A percentile compares a stretch with the other conserved stretches of the same genome.
Conservation (phyloP, 37 sponge, comb jelly and placozoan species). For the Bolinopsis microptera region DNA sequence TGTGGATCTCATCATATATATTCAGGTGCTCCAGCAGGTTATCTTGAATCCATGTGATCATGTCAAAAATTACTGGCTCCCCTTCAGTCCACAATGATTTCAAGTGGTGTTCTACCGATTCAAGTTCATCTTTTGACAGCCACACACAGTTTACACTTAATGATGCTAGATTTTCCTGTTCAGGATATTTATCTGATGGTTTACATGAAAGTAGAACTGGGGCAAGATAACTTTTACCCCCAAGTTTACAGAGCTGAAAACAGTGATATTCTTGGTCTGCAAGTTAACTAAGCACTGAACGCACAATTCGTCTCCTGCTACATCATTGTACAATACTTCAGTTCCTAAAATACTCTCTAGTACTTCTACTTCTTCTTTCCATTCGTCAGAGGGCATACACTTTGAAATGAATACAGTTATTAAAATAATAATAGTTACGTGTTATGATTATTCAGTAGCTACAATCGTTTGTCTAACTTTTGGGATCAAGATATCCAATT, state of each 20-base stretch:
- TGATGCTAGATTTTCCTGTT: background rate
- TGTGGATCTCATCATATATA: constrained; percentile 16
- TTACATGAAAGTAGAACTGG: constrained; percentile 22
- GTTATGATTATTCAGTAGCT: too few relatives aligned
- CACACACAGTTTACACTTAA: background rate
- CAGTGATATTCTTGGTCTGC: background rate
- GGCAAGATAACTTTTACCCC: background rate
- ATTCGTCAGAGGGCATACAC: background rate
- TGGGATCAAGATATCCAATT: too few relatives aligned
- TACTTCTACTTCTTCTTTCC: background rate
- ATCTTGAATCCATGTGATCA: constrained; percentile 49
- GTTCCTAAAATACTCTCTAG: background rate
- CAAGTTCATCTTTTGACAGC: background rate
- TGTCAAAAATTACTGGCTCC: background rate
- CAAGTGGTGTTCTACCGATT: background rate
- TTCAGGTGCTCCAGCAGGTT: background rate
- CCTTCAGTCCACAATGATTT: background rate
- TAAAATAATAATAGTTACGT: too few relatives aligned
- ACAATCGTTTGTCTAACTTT: too few relatives aligned
- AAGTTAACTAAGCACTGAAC: background rate
- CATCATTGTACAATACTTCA: background rate
- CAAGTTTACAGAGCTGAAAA: background rate
- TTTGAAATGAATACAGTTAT: too few relatives aligned
- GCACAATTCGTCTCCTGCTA: background rate
- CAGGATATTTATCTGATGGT: constrained; percentile 12